Base-by-base conservation (phyloP, 1,140 invertebrate genomes). In the Aphelenchoides avenae region DNA sequence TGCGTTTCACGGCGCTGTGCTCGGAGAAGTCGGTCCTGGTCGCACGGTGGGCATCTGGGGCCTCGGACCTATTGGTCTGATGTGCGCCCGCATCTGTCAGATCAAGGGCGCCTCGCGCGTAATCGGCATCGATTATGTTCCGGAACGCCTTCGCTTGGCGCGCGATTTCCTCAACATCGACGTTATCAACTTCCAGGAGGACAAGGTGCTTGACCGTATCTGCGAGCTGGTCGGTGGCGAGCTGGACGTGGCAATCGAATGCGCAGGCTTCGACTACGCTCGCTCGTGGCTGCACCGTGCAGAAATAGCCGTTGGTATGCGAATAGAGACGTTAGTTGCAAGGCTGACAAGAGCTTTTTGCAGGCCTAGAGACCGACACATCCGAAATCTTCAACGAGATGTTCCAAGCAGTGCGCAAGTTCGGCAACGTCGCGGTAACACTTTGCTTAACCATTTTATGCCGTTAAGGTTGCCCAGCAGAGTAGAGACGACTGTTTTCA, bases 241-340 rank as follows among this genome's bases (percentile, higher is more conserved):
- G 7, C n/a, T 61, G 18, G 57, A 55, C 31, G 57, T 61, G 4
- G 57, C 58, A 30, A 63, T 61, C 33, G 58, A 61, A 50, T 57
- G 55, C n/a, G 48, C 58, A 27, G 58, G 58, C 6, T 61, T 61
- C 47, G 57, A 60, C 22, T 61, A 61, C 39, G 44, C 43, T 1
- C 34, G 62, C 27, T 24, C 39, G n/a, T 41, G 55, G 33, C 4
- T 33, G 15, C 58, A 61, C 33, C 52, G 54, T 52, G 7, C 62
- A 22, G 44, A 61, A 62, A 33, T 37, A 7, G 7, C 57, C 22
- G 9, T 61, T 18, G 44, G 30, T 48, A 20, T 55, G 57, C 13
- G 22, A n/a, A 13, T 24, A n/a, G 30, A n/a, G 42, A 44, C n/a
- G 13, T 36, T 36, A 36, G 7, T 41, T 18, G 27, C 20, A 41